Evolutionary conservation across 2,888 invertebrate species (phyloP).

Genomic region (Cryptosula pallasiana): DNA sequence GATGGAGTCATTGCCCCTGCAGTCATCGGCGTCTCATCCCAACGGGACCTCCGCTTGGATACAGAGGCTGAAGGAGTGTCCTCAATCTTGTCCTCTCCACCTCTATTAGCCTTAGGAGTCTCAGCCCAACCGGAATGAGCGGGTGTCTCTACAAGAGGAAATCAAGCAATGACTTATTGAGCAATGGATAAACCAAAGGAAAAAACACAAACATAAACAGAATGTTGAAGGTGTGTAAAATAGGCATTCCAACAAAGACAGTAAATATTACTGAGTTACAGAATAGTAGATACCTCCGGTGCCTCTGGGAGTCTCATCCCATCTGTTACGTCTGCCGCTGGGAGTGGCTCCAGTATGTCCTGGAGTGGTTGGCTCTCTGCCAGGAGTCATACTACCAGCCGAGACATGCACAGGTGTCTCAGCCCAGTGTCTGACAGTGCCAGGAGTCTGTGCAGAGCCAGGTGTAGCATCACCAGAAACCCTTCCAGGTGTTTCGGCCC

Average conservation of each 20-base stretch:
- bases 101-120: slow-evolving; percentile 88
- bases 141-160: slow-evolving; percentile 70
- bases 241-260: too few relatives aligned
- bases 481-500: slow-evolving; percentile 94
- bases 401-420: slow-evolving; percentile 91
- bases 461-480: slow-evolving; percentile 55
- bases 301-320: slow-evolving; percentile 99
- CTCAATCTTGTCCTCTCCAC: slow-evolving; percentile 59
- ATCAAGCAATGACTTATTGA: too few relatives aligned
- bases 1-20: slow-evolving; percentile 56
- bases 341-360: slow-evolving; percentile 57
- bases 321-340: slow-evolving; percentile 77
- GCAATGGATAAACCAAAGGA: too few relatives aligned
- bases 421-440: slow-evolving; percentile 90
- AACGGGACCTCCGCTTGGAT: slow-evolving; percentile 89
- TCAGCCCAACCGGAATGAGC: slow-evolving; percentile 99
- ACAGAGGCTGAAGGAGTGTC: slow-evolving; percentile 91
- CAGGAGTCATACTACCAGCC: slow-evolving; percentile 64
- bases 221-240: too few relatives aligned
- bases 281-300: slow-evolving; percentile 79
- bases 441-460: slow-evolving; percentile 64
- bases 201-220: too few relatives aligned
- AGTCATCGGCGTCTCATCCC: slow-evolving; percentile 92
- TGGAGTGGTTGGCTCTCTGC: slow-evolving; percentile 41
- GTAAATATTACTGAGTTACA: too few relatives aligned